Evolutionary conservation across 53 echinoderm and acorn worm species (phyloP), one percentile per base, ranked within the genome.

Genomic region (Echinometra lucunter): DNA sequence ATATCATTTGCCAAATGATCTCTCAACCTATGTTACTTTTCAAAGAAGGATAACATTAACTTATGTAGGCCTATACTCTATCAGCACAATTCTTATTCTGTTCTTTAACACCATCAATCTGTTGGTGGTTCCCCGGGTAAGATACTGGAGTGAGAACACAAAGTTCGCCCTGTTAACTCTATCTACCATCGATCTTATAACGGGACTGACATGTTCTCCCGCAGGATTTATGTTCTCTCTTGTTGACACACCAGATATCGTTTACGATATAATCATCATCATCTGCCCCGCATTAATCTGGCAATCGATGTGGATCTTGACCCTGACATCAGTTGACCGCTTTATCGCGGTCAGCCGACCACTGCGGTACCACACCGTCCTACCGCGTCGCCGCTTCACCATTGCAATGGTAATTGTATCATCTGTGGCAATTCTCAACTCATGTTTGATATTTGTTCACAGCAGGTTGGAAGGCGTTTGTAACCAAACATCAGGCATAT

Each of bases 281-380:
- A 72, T 72, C 35, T 72, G 72, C 30, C 32, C 72, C 11, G 32
- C 35, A 15, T 72, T 72, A 32, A 15, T 15, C 13, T 72, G 72
- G 72, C 72, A 72, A 72, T 72, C 72, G 16, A 72, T 72, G 72
- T 72, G 72, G 72, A 72, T 72, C 12, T 11, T 72, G 32, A 72
- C 72, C 72, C 72, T 72, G 35, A 34, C 72, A 35, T 72, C 28
- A 32, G 28, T 72, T 72, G 72, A 72, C 72, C 72, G 72, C 72
- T 72, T 72, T 35, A 32, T 72, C 30, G 72, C 72, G 72, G 72
- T 72, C 32, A 72, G 72, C 72, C 72, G 72, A 72, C 72, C 72
- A 15, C 72, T 72, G 72, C 72, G 72, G 32, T 72, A 72, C 35
- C 35, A 72, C 72, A 35, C 15, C 72, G 35, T 72, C 72, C 72